These are phyloP conservation scores for Doryteuthis pealeii DNA, from an alignment of 1,140 invertebrate genomes.

Conservation along the genomic window DNA sequence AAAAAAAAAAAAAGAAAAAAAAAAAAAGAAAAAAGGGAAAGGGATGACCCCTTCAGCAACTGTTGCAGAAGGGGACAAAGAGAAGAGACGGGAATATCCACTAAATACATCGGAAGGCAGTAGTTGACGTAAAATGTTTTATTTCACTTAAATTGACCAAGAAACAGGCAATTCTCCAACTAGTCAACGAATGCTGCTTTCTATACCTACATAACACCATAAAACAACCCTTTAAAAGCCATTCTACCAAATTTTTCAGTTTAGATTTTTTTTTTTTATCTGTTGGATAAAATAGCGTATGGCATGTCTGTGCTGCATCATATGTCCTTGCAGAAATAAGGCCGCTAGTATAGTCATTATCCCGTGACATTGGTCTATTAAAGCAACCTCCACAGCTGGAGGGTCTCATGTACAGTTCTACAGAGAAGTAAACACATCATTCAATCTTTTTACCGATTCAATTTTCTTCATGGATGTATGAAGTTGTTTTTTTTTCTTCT, in stretches of 20 bases:
- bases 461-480: no score
- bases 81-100: neutral
- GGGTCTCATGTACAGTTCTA: conserved; percentile 7
- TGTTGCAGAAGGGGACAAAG: neutral
- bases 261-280: neutral
- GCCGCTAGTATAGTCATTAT: conserved; percentile 12
- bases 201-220: conserved; percentile 5
- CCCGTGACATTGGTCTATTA: conserved; percentile 8
- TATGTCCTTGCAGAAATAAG: conserved; percentile 11
- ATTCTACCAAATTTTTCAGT: conserved; percentile 12
- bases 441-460: neutral
- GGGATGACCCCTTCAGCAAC: no score
- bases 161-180: conserved; percentile 10
- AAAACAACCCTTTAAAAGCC: conserved; percentile 13
- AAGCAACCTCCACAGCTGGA: conserved; percentile 2
- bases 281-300: conserved; percentile 5
- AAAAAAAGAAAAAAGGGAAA: no score
- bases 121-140: conserved; percentile 15
- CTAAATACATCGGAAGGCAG: conserved; percentile 2
- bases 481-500: neutral
- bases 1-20: no score
- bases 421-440: neutral
- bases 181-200: conserved; percentile 6
- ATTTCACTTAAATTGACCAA: conserved; percentile 15
- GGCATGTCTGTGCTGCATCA: conserved; percentile 9